Base-by-base conservation (phyloP, 2,797 vertebrate species). In the Sorex maritimensis region DNA sequence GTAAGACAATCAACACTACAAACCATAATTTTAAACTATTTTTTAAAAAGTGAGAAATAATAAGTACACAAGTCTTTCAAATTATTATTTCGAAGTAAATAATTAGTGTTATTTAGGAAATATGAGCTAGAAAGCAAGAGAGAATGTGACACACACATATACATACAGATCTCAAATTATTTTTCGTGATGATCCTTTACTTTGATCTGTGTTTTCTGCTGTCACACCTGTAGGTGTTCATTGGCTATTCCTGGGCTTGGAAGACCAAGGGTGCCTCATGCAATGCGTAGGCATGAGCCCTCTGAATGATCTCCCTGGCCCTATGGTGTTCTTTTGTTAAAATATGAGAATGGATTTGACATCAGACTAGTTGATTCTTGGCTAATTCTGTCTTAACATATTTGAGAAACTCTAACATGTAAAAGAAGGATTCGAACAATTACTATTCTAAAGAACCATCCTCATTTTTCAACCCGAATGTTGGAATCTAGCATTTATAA, bases 41-140 rank as follows among this genome's bases (percentile, higher is more conserved):
- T 92, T 46, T 46, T 75, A 94, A 84, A 81, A 5, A 82, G 73
- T 23, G 9, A 21, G 73, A 78, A 81, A 3, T 84, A 46, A 84
- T 78, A 68, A 91, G 21, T 21, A 2, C 0, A 61, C 61, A 13
- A 19, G 28, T 11, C 34, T 77, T 52, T 52, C 49, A 52, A 52
- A 52, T 11, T 61, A 61, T 19, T 61, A 21, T 61, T 61, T 61
- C 21, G 58, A 6, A 61, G 58, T 61, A 61, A 61, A 61, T 21
- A 61, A 61, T 61, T 21, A 44, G 49, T 52, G 10, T 61, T 61
- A 21, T 23, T 61, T 61, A 61, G 58, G 15, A 61, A 61, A 61
- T 61, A 61, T 61, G 58, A 23, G 58, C 6, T 14, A 61, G 15
- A 61, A 23, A 21, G 21, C 5, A 1, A 61, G 58, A 61, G 58